Evolutionary conservation across 1,140 invertebrate genomes (phyloP).

Genomic region (Augochlora pura): DNA sequence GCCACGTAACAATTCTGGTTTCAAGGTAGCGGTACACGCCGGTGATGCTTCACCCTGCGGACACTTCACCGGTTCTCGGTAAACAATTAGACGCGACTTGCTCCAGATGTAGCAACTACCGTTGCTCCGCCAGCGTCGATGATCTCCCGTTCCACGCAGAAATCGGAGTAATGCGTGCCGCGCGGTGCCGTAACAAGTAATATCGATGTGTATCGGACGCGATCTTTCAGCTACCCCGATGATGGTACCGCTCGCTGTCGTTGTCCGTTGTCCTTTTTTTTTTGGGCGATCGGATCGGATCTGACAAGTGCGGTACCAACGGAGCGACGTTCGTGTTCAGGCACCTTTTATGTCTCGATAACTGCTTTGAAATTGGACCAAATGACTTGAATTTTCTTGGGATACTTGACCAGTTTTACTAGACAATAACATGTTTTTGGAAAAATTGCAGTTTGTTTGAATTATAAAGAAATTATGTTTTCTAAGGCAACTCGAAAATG

Average conservation of each 20-base stretch:
- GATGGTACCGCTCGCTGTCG: background rate
- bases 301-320: too few relatives aligned
- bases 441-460: too few relatives aligned
- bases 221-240: background rate
- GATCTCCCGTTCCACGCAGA: background rate
- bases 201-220: background rate
- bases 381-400: too few relatives aligned
- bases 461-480: too few relatives aligned
- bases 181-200: background rate
- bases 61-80: slow-evolving; percentile 53
- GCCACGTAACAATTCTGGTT: slow-evolving; percentile 49
- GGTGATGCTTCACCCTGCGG: slow-evolving; percentile 38
- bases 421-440: too few relatives aligned
- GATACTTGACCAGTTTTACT: too few relatives aligned
- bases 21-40: slow-evolving; percentile 60
- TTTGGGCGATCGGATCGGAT: too few relatives aligned
- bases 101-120: slow-evolving; percentile 59
- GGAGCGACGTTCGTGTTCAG: too few relatives aligned
- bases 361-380: too few relatives aligned
- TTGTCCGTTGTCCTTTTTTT: too few relatives aligned
- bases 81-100: slow-evolving; percentile 63
- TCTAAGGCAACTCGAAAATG: too few relatives aligned
- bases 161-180: slow-evolving; percentile 2
- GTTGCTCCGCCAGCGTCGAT: slow-evolving; percentile 31
- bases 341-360: too few relatives aligned